A percentile compares a stretch with the other conserved stretches of the same genome.
Evolutionary conservation across 2,888 invertebrate genomes (phyloP).

Genomic region (Cactoblastis cactorum): DNA sequence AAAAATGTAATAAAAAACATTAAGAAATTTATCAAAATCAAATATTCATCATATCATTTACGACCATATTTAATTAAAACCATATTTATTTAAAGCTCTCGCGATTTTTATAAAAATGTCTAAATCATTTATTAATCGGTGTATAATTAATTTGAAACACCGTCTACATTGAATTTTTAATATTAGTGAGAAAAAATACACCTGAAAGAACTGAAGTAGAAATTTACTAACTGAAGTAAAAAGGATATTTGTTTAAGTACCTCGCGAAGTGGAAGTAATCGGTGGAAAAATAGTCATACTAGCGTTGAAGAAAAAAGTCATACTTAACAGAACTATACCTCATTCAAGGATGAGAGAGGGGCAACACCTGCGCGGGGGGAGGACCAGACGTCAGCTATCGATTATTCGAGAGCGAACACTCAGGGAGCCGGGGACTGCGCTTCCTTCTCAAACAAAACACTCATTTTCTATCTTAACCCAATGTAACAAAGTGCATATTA

Average conservation of each 20-base stretch:
- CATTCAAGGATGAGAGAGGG: conserved; percentile 44
- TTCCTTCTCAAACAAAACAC: conserved; percentile 45
- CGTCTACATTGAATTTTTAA: too few species aligned
- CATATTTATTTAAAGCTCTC: too few species aligned
- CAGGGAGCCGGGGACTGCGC: conserved; percentile 54
- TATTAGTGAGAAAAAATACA: too few species aligned
- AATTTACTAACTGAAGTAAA: not conserved
- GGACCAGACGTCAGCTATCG: conserved; percentile 77
- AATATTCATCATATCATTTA: too few species aligned
- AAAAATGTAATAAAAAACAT: too few species aligned
- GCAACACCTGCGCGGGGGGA: conserved; percentile 53
- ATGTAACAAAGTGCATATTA: conserved; percentile 28
- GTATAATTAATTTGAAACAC: too few species aligned
- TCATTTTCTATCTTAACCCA: conserved; percentile 42
- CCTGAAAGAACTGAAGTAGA: too few species aligned
- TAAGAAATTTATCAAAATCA: too few species aligned
- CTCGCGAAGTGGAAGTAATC: not conserved
- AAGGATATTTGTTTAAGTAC: too few species aligned
- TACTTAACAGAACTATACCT: conserved; percentile 26
- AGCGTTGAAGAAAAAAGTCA: conserved; percentile 16
- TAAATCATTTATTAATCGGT: too few species aligned
- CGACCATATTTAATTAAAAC: too few species aligned
- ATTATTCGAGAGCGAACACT: conserved; percentile 76
- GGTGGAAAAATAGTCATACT: not conserved
- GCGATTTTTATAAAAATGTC: too few species aligned